Evolutionary conservation across 2,797 vertebrate genomes (phyloP).

Genomic region (Anniella stebbinsi): DNA sequence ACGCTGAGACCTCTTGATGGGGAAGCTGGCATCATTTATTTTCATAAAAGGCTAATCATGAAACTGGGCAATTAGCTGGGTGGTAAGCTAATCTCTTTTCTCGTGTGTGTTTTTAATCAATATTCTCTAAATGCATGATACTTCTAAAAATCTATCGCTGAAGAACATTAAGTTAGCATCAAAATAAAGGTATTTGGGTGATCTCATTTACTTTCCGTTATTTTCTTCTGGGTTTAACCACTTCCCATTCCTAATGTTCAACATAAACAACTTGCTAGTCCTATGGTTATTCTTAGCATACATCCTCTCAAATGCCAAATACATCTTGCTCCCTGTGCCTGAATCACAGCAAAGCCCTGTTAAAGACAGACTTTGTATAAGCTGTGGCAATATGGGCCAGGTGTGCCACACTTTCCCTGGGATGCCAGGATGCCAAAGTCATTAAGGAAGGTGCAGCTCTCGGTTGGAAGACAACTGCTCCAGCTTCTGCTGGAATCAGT

Average conservation of each 20-base stretch:
- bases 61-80: background rate
- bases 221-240: background rate
- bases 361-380: background rate
- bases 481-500: background rate
- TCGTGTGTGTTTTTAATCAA: constrained; percentile 2
- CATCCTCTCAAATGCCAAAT: background rate
- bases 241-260: background rate
- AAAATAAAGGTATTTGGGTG: background rate
- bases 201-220: background rate
- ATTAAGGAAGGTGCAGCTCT: background rate
- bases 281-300: background rate
- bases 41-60: background rate
- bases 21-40: background rate
- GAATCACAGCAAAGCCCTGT: background rate
- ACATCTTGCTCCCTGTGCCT: background rate
- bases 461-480: background rate
- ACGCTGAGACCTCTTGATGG: background rate
- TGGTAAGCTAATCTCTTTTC: background rate
- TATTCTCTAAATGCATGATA: background rate
- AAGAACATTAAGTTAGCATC: background rate
- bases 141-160: constrained; percentile 2
- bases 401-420: background rate
- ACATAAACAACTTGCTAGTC: background rate
- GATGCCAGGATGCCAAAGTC: background rate
- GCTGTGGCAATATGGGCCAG: background rate